A percentile compares a stretch with the other conserved stretches of the same genome.
phyloP scores from a whole-genome alignment of 2,113 vertebrate genomes.

The Oreochromis spilurus region DNA sequence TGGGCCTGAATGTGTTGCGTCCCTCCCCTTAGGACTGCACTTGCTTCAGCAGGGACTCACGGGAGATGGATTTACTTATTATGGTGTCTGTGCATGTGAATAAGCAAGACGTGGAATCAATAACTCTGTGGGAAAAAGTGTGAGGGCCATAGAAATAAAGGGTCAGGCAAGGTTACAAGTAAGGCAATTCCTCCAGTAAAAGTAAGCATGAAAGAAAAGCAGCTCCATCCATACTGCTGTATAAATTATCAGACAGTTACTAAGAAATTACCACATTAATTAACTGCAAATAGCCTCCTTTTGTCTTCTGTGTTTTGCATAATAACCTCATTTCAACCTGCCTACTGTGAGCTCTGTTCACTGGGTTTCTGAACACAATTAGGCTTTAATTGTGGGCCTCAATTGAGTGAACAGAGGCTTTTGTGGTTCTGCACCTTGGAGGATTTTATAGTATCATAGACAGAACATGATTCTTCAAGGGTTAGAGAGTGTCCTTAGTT shows the following conservation, averaged over 20 bases:
- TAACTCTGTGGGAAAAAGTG: neutral
- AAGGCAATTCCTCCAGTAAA: neutral
- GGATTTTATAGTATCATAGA: neutral
- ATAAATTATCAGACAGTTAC: conserved; percentile 33
- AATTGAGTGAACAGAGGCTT: conserved; percentile 1
- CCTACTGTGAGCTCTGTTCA: neutral
- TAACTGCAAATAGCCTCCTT: conserved; percentile 42
- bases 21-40: neutral
- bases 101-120: conserved; percentile 29
- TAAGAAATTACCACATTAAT: conserved; percentile 49
- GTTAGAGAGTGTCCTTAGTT: neutral
- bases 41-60: neutral
- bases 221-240: neutral
- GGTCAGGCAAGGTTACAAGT: neutral
- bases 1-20: neutral
- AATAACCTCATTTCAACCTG: conserved; percentile 45
- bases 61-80: conserved; percentile 51
- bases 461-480: neutral
- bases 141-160: conserved; percentile 3
- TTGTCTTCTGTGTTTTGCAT: conserved; percentile 50
- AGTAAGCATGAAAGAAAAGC: neutral
- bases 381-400: conserved; percentile 24
- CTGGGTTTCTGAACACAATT: conserved; percentile 9
- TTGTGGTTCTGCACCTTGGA: neutral
- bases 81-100: conserved; percentile 27